Evolutionary conservation across 1,140 invertebrate species (phyloP).

Genomic region (Drosophila pseudoobscura): DNA sequence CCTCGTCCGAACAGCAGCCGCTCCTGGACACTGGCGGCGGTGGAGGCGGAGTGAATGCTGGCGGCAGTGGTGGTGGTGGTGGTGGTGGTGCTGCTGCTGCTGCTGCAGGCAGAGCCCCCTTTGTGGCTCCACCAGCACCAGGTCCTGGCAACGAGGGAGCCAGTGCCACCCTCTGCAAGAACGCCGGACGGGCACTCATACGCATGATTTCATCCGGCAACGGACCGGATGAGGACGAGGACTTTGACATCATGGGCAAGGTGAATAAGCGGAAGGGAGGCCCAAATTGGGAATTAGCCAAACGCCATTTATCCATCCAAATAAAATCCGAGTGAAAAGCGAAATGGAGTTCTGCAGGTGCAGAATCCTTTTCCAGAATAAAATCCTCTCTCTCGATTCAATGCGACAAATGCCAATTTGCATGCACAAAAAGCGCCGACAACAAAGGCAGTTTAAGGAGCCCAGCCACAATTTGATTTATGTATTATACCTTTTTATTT

Average conservation of each 20-base stretch:
- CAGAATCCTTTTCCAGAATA: slow-evolving; percentile 4
- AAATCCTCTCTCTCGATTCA: slow-evolving; percentile 27
- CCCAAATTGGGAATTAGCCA: not conserved
- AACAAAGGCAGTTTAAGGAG: slow-evolving; percentile 39
- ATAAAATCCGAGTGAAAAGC: not conserved
- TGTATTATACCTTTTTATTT: slow-evolving; percentile 58
- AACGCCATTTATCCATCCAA: not conserved
- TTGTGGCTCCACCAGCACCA: slow-evolving; percentile 19
- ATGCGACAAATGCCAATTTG: slow-evolving; percentile 59
- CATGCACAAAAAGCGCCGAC: slow-evolving; percentile 50
- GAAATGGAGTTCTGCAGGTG: not conserved
- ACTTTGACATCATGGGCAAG: slow-evolving; percentile 81
- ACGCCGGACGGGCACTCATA: slow-evolving; percentile 72
- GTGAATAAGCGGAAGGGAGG: slow-evolving; percentile 45
- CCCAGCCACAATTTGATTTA: slow-evolving; percentile 72
- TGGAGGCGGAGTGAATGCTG: slow-evolving; percentile 17
- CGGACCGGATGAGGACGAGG: slow-evolving; percentile 66
- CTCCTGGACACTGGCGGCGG: slow-evolving; percentile 54
- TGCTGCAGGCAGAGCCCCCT: slow-evolving; percentile 7
- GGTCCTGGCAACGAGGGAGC: slow-evolving; percentile 54
- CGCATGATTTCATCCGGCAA: slow-evolving; percentile 73
- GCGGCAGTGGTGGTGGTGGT: slow-evolving; percentile 16
- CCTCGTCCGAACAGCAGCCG: slow-evolving; percentile 58
- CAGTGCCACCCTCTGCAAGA: slow-evolving; percentile 63
- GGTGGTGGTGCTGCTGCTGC: slow-evolving; percentile 9